Percentiles rank a stretch among this genome's conserved stretches.
Evolutionary conservation across 2,113 vertebrate genomes (phyloP).

Genomic region (Patagioenas fasciata): DNA sequence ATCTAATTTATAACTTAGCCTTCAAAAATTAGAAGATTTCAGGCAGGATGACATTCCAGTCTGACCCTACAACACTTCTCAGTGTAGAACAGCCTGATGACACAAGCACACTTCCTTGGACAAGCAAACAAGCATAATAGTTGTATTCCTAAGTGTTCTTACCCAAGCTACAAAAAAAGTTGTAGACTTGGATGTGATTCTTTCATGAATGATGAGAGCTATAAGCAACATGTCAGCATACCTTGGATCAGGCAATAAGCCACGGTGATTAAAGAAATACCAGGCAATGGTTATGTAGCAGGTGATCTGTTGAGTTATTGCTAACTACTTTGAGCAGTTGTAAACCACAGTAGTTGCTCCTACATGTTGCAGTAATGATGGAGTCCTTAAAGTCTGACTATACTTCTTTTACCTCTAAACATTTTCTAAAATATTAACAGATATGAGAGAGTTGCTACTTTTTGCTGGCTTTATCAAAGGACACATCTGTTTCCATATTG

Average conservation of each 20-base stretch:
- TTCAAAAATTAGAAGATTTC: background rate
- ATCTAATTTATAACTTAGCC: background rate
- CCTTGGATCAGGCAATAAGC: background rate
- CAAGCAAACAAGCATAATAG: background rate
- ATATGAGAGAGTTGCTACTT: background rate
- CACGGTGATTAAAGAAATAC: background rate
- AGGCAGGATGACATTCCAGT: background rate
- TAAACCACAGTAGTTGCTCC: background rate
- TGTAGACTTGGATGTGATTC: background rate
- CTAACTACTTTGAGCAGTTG: background rate
- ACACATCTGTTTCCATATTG: background rate
- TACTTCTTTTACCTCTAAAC: background rate
- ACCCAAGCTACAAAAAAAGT: background rate
- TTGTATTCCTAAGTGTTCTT: background rate
- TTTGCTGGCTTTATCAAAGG: background rate
- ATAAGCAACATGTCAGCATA: background rate
- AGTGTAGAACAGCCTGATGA: background rate
- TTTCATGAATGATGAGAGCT: background rate
- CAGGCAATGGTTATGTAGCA: background rate
- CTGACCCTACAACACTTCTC: background rate
- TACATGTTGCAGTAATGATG: background rate
- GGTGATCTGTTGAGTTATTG: background rate
- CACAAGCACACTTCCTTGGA: background rate
- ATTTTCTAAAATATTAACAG: background rate
- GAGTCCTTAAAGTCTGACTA: background rate